phyloP scores from a whole-genome alignment of 2,888 invertebrate species.

The Perdita meconis region DNA sequence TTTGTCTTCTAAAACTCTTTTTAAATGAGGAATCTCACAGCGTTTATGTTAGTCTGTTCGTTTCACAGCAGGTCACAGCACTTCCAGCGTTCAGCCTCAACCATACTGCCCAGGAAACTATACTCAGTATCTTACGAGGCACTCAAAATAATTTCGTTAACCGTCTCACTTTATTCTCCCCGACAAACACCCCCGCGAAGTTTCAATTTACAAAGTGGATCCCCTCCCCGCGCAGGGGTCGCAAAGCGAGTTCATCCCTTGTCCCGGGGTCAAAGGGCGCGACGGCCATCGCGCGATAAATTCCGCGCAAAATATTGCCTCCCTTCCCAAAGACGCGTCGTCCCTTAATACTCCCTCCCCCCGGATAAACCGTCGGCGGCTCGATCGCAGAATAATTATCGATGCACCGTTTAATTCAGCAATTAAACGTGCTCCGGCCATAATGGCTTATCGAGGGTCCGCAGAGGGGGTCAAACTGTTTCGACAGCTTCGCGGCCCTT shows the following conservation, averaged over 20 bases:
- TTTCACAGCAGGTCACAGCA: too few relatives aligned
- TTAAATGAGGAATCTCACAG: too few relatives aligned
- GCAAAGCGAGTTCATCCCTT: background rate
- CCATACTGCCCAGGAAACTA: too few relatives aligned
- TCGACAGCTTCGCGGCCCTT: constrained; percentile 56
- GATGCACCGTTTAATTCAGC: constrained; percentile 40
- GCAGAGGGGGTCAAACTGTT: constrained; percentile 34
- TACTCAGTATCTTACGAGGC: too few relatives aligned
- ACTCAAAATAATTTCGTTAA: background rate
- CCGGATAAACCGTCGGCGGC: background rate
- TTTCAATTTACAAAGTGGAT: constrained; percentile 25
- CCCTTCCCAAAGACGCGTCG: background rate
- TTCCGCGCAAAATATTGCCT: background rate
- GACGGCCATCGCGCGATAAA: background rate
- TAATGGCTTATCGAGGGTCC: constrained; percentile 50
- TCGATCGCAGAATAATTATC: constrained; percentile 4
- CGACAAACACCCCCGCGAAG: background rate
- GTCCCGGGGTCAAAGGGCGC: constrained; percentile 5
- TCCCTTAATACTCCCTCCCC: background rate
- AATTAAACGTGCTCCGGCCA: constrained; percentile 43
- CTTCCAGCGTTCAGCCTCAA: too few relatives aligned
- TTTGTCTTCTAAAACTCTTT: too few relatives aligned
- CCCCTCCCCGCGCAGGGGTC: background rate
- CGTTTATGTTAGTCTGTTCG: too few relatives aligned
- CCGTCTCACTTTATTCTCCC: constrained; percentile 12